phyloP scores from a whole-genome alignment of 2,113 vertebrate species.

The Willisornis vidua region DNA sequence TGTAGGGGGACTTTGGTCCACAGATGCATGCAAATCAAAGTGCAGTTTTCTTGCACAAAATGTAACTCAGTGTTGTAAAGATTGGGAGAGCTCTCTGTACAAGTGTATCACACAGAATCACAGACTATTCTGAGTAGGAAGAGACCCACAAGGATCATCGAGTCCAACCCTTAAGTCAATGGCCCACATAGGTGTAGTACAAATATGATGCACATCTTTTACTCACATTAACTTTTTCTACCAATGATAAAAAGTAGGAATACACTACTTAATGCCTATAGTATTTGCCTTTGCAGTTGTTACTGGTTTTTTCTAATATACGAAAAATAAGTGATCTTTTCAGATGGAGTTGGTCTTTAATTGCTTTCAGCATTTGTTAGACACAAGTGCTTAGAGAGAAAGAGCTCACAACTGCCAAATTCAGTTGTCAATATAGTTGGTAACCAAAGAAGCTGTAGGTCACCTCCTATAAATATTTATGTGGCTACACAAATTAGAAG shows the following conservation, averaged over 20 bases:
- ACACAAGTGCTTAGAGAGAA: background rate
- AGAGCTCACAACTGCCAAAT: background rate
- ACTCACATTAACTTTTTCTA: background rate
- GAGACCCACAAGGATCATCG: no score
- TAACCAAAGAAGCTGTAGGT: background rate
- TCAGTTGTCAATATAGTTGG: background rate
- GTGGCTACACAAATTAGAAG: background rate
- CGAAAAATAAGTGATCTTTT: background rate
- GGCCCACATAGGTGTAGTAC: no score
- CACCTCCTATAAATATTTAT: background rate
- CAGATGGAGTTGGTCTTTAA: background rate
- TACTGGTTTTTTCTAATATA: background rate
- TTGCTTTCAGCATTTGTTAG: background rate
- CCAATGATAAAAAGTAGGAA: background rate
- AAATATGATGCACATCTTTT: background rate
- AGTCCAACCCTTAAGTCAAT: no score
- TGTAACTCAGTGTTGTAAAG: background rate
- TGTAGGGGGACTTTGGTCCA: background rate
- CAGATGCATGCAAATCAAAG: background rate
- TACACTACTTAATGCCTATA: background rate
- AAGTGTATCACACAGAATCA: background rate
- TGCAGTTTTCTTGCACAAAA: background rate
- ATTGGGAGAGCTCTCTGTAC: background rate
- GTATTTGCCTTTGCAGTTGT: background rate
- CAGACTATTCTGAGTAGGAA: no score